Conservation (phyloP, 1,140 invertebrate species). For the Drosophila melanogaster region Release_6_plus_ISO1_MT NT_033777.3:14484501-14485000, state of each 20-base stretch:
- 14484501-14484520: constrained; percentile 48
- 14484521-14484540: constrained; percentile 65
- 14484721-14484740: constrained; percentile 66
- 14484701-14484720: constrained; percentile 68
- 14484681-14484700: constrained; percentile 49
- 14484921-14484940: constrained; percentile 11
- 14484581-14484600: constrained; percentile 21
- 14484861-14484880: constrained; percentile 55
- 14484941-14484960: constrained; percentile 35
- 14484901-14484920: constrained; percentile 17
- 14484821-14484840: constrained; percentile 64
- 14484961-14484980: background rate
- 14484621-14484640: constrained; percentile 52
- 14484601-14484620: constrained; percentile 63
- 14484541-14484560: constrained; percentile 43
- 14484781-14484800: background rate
- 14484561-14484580: constrained; percentile 6
- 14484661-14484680: constrained; percentile 40
- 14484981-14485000: background rate
- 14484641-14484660: constrained; percentile 44
- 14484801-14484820: constrained; percentile 44
- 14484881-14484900: constrained; percentile 21
- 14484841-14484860: constrained; percentile 29
- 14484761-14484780: constrained; percentile 58
- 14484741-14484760: constrained; percentile 66